A percentile compares a stretch with the other conserved stretches of the same genome.
Evolutionary conservation across 1,140 invertebrate species (phyloP).

Genomic region (Parapsyche elsis): DNA sequence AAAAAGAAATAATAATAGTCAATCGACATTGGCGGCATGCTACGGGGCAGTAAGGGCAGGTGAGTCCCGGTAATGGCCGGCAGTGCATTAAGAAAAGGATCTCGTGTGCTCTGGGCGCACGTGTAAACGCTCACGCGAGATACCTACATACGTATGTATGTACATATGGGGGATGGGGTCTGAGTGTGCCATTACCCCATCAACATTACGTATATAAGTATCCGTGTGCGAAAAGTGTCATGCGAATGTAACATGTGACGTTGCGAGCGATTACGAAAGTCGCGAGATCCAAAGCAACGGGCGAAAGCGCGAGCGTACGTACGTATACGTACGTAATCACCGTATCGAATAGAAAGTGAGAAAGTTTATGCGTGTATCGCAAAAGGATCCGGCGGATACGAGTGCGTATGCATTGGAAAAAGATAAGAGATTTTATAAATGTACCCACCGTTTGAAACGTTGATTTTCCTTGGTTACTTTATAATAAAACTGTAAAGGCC

Average conservation of each 20-base stretch:
- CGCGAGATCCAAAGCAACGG: too few species aligned
- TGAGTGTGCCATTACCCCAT: not conserved
- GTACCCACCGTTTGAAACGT: not conserved
- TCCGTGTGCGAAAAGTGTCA: too few species aligned
- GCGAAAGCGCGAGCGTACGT: too few species aligned
- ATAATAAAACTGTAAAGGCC: conserved; percentile 41
- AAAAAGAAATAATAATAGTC: conserved; percentile 16
- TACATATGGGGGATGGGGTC: not conserved
- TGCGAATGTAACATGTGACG: too few species aligned
- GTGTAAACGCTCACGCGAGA: conserved; percentile 44
- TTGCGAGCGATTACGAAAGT: too few species aligned
- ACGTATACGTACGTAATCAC: too few species aligned
- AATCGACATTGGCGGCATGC: conserved; percentile 4
- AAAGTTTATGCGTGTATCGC: too few species aligned
- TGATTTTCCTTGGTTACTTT: conserved; percentile 34
- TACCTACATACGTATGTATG: too few species aligned
- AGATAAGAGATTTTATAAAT: conserved; percentile 6
- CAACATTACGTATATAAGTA: not conserved
- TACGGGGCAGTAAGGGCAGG: conserved; percentile 9
- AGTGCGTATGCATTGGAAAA: not conserved
- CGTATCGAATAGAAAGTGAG: too few species aligned
- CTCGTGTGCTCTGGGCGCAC: conserved; percentile 9
- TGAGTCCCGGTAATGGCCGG: conserved; percentile 43
- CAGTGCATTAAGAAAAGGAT: conserved; percentile 52
- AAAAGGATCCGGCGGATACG: not conserved